Evolutionary conservation across 1,140 invertebrate genomes (phyloP), one percentile per base, ranked within the genome.

Genomic region (Cyphomyrmex costatus): DNA sequence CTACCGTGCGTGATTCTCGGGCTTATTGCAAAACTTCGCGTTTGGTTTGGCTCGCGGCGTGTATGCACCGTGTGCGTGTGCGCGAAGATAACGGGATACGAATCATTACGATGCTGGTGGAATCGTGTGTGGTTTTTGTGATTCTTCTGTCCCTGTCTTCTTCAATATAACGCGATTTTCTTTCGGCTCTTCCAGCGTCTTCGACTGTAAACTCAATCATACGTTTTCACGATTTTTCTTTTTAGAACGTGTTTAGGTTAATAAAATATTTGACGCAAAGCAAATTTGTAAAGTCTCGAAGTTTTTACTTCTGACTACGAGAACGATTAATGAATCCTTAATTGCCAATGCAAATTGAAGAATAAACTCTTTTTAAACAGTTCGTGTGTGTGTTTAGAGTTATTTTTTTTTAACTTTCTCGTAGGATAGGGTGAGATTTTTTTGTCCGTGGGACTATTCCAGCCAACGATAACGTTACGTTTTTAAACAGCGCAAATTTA

Each of bases 81-180:
- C 68, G 36, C 65, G 14, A 73, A 74, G 36, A 83, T 83, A 83
- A 83, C 79, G 79, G 79, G 53, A 74, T 60, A 30, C 36, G 68
- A 74, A 33, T 80, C 78, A 24, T 80, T 66, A 36, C 70, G 66
- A 46, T 58, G 21, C 36, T 24, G 53, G 79, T 19, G 53, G 36
- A 71, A 73, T 60, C 24, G 7, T 24, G 79, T 19, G 7, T 24
- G 79, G 12, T 73, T 61, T 51, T 49, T 30, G n/a, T n/a, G 7
- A 3, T 19, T 24, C 14, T 46, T 30, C 24, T 24, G 10, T 70
- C 24, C 60, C 63, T 24, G 33, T 70, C 58, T 80, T 46, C 24
- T 46, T 70, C 33, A 6, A 27, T 71, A 82, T 71, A 82, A 49
- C 12, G 36, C 19, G 36, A 30, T 7, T 71, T 56, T 71, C 36